Evolutionary conservation across 1,140 invertebrate species (phyloP).

Genomic region (Homalodisca vitripennis): DNA sequence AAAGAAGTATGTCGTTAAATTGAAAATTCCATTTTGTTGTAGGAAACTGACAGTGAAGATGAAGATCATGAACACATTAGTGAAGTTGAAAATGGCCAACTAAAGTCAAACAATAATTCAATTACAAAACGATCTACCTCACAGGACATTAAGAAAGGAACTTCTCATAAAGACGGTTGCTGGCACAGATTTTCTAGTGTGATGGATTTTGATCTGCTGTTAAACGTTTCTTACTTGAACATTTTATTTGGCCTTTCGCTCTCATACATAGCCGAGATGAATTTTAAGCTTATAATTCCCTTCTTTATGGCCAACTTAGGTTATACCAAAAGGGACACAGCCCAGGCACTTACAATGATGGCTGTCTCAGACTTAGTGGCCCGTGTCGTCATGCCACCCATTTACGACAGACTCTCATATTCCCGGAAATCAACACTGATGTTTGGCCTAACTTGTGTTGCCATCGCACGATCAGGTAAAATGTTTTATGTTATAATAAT

Average conservation of each 20-base stretch:
- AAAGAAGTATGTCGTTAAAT: too few species aligned
- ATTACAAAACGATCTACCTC: not conserved
- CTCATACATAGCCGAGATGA: conserved; percentile 65
- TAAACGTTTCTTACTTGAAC: conserved; percentile 63
- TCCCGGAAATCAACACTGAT: conserved; percentile 69
- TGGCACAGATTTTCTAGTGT: conserved; percentile 61
- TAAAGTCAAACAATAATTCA: conserved; percentile 19
- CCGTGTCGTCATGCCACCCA: conserved; percentile 56
- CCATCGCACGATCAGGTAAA: conserved; percentile 68
- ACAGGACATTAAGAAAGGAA: conserved; percentile 27
- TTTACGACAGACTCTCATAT: conserved; percentile 64
- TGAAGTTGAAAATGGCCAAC: conserved; percentile 22
- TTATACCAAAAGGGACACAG: conserved; percentile 52
- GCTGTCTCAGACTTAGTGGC: conserved; percentile 38
- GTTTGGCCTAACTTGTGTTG: conserved; percentile 63
- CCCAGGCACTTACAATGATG: conserved; percentile 36
- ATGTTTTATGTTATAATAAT: too few species aligned
- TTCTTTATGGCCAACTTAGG: conserved; percentile 65
- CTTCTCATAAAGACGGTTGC: conserved; percentile 50
- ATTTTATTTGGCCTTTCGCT: conserved; percentile 65
- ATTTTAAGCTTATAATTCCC: conserved; percentile 63
- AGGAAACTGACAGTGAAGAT: conserved; percentile 31
- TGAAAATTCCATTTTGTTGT: too few species aligned
- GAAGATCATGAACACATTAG: conserved; percentile 13
- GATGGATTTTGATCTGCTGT: conserved; percentile 65